Base-by-base conservation (phyloP, 2,888 invertebrate species). In the Rhopalosiphum nymphaeae region DNA sequence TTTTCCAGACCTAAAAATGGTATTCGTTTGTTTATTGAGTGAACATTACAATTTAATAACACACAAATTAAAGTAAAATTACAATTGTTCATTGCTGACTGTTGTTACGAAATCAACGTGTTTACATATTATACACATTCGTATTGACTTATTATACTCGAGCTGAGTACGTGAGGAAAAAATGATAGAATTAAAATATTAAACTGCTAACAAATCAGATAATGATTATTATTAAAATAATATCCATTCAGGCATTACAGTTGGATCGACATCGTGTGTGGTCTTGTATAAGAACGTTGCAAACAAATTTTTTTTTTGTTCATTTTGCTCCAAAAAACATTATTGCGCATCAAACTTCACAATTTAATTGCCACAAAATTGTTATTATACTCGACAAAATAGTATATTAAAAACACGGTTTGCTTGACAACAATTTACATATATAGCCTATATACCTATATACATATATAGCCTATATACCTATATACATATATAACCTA, bases 191-290 rank as follows among this genome's bases (percentile, higher is more conserved):
- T 53, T 44, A 85, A 86, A 49, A 93, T 46, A 46, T 53, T 42
- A 93, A 93, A 93, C 46, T 93, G 93, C 85, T 49, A 86, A 90
- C 93, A 61, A 93, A 93, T 93, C 90, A 90, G 93, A 93, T 93
- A 93, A 93, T 89, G 85, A 90, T 85, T 36, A 86, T 92, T 89
- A 93, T 90, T 93, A 42, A 90, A 90, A 93, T 93, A 85, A 42
- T 90, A 93, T 85, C 57, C 90, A 93, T 61, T 90, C 85, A 86
- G 89, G 84, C 89, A 26, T 57, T 84, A 57, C 84, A 29, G 78
- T 88, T 44, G 42, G 93, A 93, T 85, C 85, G 46, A 90, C 89
- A 16, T 84, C 93, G 93, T 93, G 93, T 93, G 93, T 49, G 93
- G 93, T 85, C 93, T 49, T 10, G 11, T 29, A 53, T 93, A 42